Conservation (phyloP, 2,888 invertebrate genomes). For the Rhopalosiphum nymphaeae region DNA sequence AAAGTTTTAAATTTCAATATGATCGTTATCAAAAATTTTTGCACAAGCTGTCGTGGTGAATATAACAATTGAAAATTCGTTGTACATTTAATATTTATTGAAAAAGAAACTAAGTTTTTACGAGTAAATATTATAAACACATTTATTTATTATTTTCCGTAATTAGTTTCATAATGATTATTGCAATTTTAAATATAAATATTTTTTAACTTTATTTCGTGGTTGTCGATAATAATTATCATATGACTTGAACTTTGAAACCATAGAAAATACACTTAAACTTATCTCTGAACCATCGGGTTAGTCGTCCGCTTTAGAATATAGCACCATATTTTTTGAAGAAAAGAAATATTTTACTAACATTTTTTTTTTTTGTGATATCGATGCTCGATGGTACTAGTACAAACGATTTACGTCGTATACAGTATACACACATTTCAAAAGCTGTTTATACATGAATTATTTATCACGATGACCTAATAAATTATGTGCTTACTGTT, state of each 20-base stretch:
- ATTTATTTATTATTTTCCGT: background rate
- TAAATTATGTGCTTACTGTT: background rate
- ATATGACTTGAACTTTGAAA: background rate
- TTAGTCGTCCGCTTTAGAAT: background rate
- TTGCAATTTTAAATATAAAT: background rate
- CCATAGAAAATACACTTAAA: background rate
- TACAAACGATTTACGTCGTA: background rate
- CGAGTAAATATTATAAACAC: background rate
- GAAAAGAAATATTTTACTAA: background rate
- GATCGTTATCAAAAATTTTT: background rate
- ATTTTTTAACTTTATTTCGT: background rate
- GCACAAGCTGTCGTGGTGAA: background rate
- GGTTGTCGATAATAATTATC: background rate
- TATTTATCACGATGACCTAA: constrained; percentile 15
- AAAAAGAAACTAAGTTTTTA: background rate
- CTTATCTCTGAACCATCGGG: background rate
- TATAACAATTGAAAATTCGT: too few relatives aligned
- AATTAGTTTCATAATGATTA: background rate
- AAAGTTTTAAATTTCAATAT: background rate
- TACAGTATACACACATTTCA: background rate
- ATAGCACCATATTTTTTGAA: background rate
- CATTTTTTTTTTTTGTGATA: background rate
- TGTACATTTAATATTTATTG: too few relatives aligned
- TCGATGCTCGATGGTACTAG: background rate
- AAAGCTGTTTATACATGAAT: background rate